Evolutionary conservation across 2,797 vertebrate species (phyloP).

Genomic region (Schizopygopsis pylzovi): DNA sequence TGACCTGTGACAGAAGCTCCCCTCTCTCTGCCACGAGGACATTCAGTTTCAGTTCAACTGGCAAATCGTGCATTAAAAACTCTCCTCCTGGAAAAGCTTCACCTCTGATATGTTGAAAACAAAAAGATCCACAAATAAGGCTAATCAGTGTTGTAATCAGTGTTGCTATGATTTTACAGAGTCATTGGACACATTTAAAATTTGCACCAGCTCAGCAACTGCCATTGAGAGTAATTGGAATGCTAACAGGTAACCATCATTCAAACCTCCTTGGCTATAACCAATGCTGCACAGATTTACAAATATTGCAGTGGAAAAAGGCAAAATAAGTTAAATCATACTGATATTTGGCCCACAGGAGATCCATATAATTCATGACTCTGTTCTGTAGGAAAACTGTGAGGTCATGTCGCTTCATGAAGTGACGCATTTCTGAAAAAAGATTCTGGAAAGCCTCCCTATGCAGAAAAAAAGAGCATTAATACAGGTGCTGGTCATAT

Average conservation of each 20-base stretch:
- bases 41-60: conserved; percentile 49
- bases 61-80: conserved; percentile 54
- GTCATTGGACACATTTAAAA: background rate
- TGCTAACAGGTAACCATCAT: background rate
- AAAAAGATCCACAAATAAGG: background rate
- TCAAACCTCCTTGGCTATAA: background rate
- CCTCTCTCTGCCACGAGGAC: conserved; percentile 56
- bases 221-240: background rate
- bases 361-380: conserved; percentile 55
- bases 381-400: conserved; percentile 48
- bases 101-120: conserved; percentile 35
- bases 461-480: background rate
- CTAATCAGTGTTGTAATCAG: background rate
- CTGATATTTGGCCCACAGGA: conserved; percentile 57
- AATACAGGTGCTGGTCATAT: background rate
- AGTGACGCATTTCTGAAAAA: conserved; percentile 43
- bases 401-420: conserved; percentile 53
- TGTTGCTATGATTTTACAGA: background rate
- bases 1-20: conserved; percentile 52
- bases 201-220: background rate
- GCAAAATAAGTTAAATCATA: conserved; percentile 32
- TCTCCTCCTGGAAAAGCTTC: conserved; percentile 50
- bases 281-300: background rate
- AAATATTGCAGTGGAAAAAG: background rate
- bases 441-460: conserved; percentile 54